These are phyloP conservation scores for Capitulum mitella DNA, from an alignment of 2,888 invertebrate genomes.

Conservation along the genomic window DNA sequence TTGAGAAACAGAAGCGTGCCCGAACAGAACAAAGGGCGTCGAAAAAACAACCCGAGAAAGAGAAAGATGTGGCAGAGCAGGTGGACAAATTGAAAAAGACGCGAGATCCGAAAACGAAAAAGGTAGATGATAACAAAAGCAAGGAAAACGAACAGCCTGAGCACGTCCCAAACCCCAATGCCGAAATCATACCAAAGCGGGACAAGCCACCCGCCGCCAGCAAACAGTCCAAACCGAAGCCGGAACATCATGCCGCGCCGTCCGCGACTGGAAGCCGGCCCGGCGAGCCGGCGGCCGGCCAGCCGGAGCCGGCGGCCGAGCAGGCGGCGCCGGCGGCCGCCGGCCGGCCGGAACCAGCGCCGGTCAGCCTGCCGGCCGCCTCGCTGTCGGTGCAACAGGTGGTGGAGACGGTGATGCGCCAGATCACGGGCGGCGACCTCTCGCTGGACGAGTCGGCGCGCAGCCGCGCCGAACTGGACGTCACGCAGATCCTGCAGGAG, in stretches of 20 bases:
- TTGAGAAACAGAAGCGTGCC: not conserved
- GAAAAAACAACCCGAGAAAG: too few species aligned
- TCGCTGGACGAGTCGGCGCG: not conserved
- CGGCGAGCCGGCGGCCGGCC: too few species aligned
- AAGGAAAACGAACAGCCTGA: too few species aligned
- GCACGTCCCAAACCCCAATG: too few species aligned
- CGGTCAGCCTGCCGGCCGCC: not conserved
- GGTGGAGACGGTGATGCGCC: constrained; percentile 14
- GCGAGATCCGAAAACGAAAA: not conserved
- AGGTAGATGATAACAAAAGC: too few species aligned
- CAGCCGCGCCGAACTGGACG: not conserved
- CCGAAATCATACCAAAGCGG: too few species aligned
- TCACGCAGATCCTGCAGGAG: not conserved
- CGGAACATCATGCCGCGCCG: not conserved
- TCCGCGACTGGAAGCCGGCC: not conserved
- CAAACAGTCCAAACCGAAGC: too few species aligned
- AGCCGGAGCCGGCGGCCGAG: too few species aligned
- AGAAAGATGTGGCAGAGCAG: too few species aligned
- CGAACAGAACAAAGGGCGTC: too few species aligned
- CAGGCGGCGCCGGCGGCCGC: too few species aligned
- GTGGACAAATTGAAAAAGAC: too few species aligned
- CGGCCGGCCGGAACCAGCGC: not conserved
- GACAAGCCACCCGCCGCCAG: not conserved
- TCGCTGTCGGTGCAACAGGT: not conserved
- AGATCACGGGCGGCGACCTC: not conserved